Conservation (phyloP, 1,140 invertebrate species). For the Drosophila jambulina region DNA sequence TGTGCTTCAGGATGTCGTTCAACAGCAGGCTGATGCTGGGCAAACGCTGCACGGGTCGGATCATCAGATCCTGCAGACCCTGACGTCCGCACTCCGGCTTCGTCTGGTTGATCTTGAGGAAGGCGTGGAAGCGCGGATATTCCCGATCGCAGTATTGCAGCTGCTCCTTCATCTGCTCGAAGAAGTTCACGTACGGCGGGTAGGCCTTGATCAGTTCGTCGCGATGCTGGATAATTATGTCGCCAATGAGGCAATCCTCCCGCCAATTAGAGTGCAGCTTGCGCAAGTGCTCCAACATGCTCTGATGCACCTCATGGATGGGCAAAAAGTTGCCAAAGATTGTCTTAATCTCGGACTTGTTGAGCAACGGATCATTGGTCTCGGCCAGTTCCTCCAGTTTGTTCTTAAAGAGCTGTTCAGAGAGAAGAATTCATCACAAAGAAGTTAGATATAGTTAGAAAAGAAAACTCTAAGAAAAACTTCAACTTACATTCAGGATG, state of each 20-base stretch:
- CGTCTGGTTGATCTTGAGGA: conserved; percentile 97
- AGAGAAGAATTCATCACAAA: too few species aligned
- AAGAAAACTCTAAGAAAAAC: neutral
- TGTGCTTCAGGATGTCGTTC: conserved; percentile 97
- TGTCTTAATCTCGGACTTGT: conserved; percentile 96
- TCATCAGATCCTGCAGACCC: conserved; percentile 96
- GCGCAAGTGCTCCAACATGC: conserved; percentile 89
- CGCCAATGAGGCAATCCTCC: conserved; percentile 94
- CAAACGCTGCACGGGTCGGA: conserved; percentile 97
- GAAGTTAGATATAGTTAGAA: neutral
- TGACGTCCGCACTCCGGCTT: conserved; percentile 98
- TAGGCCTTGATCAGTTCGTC: conserved; percentile 95
- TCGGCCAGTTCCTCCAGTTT: conserved; percentile 93
- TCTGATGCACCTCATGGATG: conserved; percentile 96
- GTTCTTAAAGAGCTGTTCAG: conserved; percentile 94
- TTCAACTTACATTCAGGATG: conserved; percentile 90
- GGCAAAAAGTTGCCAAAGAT: conserved; percentile 98
- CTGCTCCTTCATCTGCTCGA: conserved; percentile 98
- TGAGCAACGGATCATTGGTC: conserved; percentile 92
- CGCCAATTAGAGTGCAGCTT: conserved; percentile 88
- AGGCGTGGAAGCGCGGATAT: conserved; percentile 98
- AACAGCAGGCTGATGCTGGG: conserved; percentile 97
- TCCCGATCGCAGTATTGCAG: conserved; percentile 94
- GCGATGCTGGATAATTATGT: conserved; percentile 94
- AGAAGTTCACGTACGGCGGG: conserved; percentile 99